Conservation (phyloP, 2,113 vertebrate species). For the Chloropsis cyanopogon region DNA sequence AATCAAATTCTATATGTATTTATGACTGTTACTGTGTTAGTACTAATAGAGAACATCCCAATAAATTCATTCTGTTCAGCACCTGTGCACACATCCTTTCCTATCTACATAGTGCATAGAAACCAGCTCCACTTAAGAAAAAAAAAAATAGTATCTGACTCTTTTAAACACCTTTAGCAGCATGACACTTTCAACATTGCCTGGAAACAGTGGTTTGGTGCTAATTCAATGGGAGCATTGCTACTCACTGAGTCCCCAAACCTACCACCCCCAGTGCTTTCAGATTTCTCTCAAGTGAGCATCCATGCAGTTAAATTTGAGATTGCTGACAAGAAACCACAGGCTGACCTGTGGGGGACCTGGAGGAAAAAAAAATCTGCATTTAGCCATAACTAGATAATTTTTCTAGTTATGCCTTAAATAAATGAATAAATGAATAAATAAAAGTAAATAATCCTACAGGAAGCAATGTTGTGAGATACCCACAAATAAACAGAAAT, state of each 20-base stretch:
- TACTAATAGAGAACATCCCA: background rate
- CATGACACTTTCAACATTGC: background rate
- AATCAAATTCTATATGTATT: background rate
- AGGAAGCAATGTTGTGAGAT: background rate
- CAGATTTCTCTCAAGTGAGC: background rate
- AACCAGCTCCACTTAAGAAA: background rate
- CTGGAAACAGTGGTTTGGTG: background rate
- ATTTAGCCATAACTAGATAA: background rate
- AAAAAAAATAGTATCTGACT: background rate
- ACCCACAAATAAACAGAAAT: constrained; percentile 24
- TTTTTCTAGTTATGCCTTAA: background rate
- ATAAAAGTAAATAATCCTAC: background rate
- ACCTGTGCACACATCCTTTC: background rate
- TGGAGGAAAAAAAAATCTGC: background rate
- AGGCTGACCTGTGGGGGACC: background rate
- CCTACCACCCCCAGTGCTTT: background rate
- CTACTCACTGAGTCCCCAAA: background rate
- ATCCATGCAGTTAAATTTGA: background rate
- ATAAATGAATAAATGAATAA: background rate
- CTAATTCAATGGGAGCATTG: background rate
- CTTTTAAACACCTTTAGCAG: background rate
- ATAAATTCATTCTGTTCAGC: background rate
- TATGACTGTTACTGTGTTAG: background rate
- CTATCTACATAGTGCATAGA: background rate
- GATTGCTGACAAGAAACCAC: background rate